Evolutionary conservation across 2,113 vertebrate species (phyloP), one percentile per base, ranked within the genome.

Genomic region (Perognathus longimembris): DNA sequence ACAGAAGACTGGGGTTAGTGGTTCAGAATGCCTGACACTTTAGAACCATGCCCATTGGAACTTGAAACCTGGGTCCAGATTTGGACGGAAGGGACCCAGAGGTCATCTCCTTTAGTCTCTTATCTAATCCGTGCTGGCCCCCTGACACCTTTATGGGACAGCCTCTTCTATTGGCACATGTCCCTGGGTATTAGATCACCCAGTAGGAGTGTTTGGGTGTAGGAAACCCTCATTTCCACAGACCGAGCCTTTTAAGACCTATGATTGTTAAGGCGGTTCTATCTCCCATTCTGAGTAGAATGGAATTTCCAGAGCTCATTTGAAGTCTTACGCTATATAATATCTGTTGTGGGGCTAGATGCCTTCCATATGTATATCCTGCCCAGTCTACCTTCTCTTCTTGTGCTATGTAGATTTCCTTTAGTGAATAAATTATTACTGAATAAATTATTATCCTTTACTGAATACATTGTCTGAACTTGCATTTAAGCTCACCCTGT

Each of bases 221-320:
- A 59, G 57, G 54, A 83, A 93, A 45, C 38, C 42, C 80, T 42
- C 57, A 57, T 59, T 91, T 76, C 57, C 74, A n/a, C 20, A 85
- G 42, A 85, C 74, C 30, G 84, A 70, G 15, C 17, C 9, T 42
- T 30, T 75, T 57, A 69, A 82, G 26, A 59, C 20, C 32, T 77
- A 36, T 50, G 40, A 0, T 67, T 71, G 50, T 36, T 30, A 5
- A 75, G 73, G 36, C n/a, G 71, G 21, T 85, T 88, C 40, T 66
- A 38, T 69, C n/a, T n/a, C 7, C 21, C 85, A 32, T 64, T 88
- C 59, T 36, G 54, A 92, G 17, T 15, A 59, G 61, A 70, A 87
- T 73, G n/a, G 45, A 93, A 22, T 84, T 64, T 73, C 73, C 66
- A 20, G n/a, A 30, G 64, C 32, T 82, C 80, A 36, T 38, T 75